Evolutionary conservation across 2,888 invertebrate species (phyloP).

Genomic region (Lasiommata megera): DNA sequence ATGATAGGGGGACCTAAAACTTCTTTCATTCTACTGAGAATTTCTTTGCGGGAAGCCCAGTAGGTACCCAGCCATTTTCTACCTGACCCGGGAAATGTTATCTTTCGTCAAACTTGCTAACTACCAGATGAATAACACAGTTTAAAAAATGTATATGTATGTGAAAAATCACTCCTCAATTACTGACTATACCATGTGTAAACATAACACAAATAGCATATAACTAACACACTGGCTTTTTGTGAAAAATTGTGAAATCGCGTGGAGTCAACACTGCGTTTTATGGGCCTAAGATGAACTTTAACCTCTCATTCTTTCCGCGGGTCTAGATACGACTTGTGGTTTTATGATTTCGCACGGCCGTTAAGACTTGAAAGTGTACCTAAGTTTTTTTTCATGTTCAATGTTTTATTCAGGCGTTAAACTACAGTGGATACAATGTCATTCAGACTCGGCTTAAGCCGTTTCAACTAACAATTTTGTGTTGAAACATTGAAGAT

Average conservation of each 20-base stretch:
- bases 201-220: neutral
- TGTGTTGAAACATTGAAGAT: neutral
- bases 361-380: constrained; percentile 5
- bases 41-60: too few species aligned
- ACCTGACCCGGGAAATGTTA: too few species aligned
- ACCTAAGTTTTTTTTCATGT: constrained; percentile 1
- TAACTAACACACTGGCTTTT: neutral
- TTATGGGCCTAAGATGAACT: constrained; percentile 65
- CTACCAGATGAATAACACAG: too few species aligned
- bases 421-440: neutral
- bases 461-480: neutral
- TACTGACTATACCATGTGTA: neutral
- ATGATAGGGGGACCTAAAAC: too few species aligned
- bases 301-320: constrained; percentile 52
- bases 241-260: neutral
- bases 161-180: neutral
- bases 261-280: neutral
- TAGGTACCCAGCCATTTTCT: too few species aligned
- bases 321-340: constrained; percentile 19
- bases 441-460: neutral
- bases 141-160: too few species aligned
- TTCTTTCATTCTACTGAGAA: too few species aligned
- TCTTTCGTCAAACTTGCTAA: too few species aligned
- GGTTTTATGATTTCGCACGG: constrained; percentile 13
- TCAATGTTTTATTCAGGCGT: neutral